Evolutionary conservation across 2,888 invertebrate species (phyloP).

Genomic region (Idaea aversata): DNA sequence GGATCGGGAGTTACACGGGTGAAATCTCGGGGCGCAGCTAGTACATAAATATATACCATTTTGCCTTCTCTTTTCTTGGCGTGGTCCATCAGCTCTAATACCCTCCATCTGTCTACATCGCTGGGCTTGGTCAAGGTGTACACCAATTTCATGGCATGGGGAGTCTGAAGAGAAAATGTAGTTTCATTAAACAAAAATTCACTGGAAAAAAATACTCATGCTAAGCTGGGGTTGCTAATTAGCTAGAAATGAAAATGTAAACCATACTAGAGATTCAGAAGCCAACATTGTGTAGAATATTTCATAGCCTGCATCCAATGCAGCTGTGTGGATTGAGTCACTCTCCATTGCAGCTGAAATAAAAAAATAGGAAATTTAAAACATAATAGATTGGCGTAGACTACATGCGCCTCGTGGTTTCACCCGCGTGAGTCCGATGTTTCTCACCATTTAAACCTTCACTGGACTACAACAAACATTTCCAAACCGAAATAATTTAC

Average conservation of each 20-base stretch:
- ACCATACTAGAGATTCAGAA: constrained; percentile 64
- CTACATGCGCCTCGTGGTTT: too few relatives aligned
- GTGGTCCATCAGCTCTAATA: constrained; percentile 58
- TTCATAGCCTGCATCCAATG: constrained; percentile 68
- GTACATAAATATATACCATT: too few relatives aligned
- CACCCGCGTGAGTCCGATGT: too few relatives aligned
- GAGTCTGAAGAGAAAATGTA: constrained; percentile 47
- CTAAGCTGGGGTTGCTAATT: neutral
- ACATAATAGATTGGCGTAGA: too few relatives aligned
- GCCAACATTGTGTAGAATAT: constrained; percentile 62
- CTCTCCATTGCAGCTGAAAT: constrained; percentile 66
- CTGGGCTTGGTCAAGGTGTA: constrained; percentile 69
- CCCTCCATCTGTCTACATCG: constrained; percentile 67
- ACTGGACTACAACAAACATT: too few relatives aligned
- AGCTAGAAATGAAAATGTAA: constrained; percentile 2
- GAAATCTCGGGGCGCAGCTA: too few relatives aligned
- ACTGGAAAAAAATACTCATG: neutral
- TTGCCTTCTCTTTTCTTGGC: constrained; percentile 62
- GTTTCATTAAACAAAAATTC: constrained; percentile 2
- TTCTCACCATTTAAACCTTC: too few relatives aligned
- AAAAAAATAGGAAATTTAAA: neutral
- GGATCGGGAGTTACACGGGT: too few relatives aligned
- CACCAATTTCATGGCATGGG: constrained; percentile 63
- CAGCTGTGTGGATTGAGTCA: constrained; percentile 57
- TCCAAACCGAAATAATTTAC: too few relatives aligned